Percentiles rank a stretch among this genome's conserved stretches.
phyloP scores from a whole-genome alignment of 2,113 vertebrate genomes.

The Mastomys natalensis region DNA sequence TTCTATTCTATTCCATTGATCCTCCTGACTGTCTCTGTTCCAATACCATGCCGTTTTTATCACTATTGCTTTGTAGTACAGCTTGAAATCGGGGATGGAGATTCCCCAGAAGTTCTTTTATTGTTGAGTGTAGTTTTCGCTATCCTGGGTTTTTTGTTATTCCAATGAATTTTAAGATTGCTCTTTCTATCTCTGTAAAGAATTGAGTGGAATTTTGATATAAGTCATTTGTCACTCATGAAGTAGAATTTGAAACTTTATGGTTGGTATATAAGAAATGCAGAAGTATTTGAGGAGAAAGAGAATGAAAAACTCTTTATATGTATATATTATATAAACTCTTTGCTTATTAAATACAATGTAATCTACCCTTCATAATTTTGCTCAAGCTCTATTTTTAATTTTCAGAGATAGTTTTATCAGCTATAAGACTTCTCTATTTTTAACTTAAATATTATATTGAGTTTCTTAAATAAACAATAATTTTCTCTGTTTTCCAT shows the following conservation, averaged over 20 bases:
- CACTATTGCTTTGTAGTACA: no score
- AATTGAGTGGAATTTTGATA: no score
- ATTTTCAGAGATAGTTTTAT: background rate
- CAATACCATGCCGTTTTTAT: no score
- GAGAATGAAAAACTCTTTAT: background rate
- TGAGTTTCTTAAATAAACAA: constrained; percentile 58
- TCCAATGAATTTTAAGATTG: no score
- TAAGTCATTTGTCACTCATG: background rate
- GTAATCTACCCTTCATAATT: background rate
- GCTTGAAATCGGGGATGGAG: no score
- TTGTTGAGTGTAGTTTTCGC: no score
- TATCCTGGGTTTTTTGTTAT: no score
- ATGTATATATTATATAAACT: background rate
- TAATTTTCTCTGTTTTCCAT: constrained; percentile 46
- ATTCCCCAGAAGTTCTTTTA: no score
- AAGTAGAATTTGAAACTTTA: background rate
- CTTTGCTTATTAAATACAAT: background rate
- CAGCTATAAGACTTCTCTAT: background rate
- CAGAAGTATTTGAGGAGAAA: background rate
- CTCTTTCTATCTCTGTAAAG: no score
- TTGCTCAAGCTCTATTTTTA: background rate
- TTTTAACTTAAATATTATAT: constrained; percentile 6
- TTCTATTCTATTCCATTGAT: no score
- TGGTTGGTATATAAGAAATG: background rate
- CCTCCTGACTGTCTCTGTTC: no score